Base-by-base conservation (phyloP, 64 coral and sea anemone genomes). In the Trachythela sp. region DNA sequence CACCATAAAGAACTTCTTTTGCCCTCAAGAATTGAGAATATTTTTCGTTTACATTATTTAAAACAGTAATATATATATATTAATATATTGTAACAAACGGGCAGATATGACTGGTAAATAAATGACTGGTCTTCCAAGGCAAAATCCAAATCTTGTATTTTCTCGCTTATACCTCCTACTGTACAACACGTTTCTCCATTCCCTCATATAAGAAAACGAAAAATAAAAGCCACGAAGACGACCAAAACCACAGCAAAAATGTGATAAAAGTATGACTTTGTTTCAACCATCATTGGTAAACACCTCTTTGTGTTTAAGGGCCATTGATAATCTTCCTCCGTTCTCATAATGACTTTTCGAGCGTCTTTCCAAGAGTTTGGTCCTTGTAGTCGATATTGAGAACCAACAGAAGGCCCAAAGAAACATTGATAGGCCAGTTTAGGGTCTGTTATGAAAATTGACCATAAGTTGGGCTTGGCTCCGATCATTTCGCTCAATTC, bases 311-410 rank as follows among this genome's bases (percentile, higher is more conserved):
- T 38, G 30, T 30, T 80, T 29, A 80, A 34, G 4, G 75, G 26
- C 1, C 20, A 18, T 20, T 13, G 32, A 37, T 39, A 80, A 17
- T 80, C 33, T 80, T 35, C 15, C 13, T 37, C 15, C 10, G 13
- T 1, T 13, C 15, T 80, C 22, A 39, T 68, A 20, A 90, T 90
- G 9, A 9, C 48, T 17, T 48, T 40, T 52, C 58, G 56, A 13
- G 88, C 88, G 9, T 48, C 88, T 59, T 59, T 50, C 92, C 92
- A 93, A 2, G 92, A 29, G 49, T 89, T 86, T 15, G 94, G 94
- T 13, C 94, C 94, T 85, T 48, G 77, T 14, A 95, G 77, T 14
- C 94, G 91, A 80, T 93, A 95, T 22, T 93, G 91, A 39, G 94
- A 91, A 29, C 91, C 85, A 13, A 86, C 59, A 36, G 60, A 48